Percentiles rank a stretch among this genome's conserved stretches.
Evolutionary conservation across 2,113 vertebrate genomes (phyloP).

Genomic region (Solenodon paradoxus): DNA sequence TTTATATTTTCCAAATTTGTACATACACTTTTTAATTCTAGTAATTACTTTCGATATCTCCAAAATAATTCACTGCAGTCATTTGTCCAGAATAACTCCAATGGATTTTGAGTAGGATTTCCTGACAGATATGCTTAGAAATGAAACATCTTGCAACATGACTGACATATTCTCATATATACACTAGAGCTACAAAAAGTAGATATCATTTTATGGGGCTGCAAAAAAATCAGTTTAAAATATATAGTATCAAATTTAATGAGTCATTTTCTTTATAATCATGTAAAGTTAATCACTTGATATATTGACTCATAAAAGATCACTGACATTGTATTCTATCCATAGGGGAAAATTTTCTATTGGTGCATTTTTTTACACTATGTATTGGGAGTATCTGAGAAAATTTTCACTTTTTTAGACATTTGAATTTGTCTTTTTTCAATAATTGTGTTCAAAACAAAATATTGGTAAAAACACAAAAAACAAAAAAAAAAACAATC

Average conservation of each 20-base stretch:
- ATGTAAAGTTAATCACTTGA: constrained; percentile 43
- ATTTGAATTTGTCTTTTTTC: background rate
- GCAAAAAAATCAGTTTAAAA: constrained; percentile 68
- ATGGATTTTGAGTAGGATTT: constrained; percentile 59
- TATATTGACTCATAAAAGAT: constrained; percentile 60
- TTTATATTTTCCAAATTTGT: constrained; percentile 26
- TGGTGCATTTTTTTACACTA: background rate
- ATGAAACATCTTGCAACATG: constrained; percentile 69
- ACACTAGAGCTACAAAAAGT: constrained; percentile 65
- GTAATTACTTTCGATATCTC: constrained; percentile 67
- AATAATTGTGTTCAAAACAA: background rate
- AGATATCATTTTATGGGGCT: constrained; percentile 68
- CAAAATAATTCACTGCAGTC: constrained; percentile 70
- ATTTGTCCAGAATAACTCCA: constrained; percentile 65
- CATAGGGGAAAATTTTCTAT: background rate
- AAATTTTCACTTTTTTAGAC: background rate
- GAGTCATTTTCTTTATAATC: constrained; percentile 46
- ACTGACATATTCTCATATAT: constrained; percentile 71
- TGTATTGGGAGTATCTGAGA: background rate
- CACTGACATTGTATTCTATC: background rate
- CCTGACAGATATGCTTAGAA: constrained; percentile 74
- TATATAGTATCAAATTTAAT: constrained; percentile 56
- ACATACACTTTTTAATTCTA: constrained; percentile 47
- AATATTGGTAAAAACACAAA: background rate
- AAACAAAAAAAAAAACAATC: background rate